Conservation (phyloP, 2,113 vertebrate genomes). For the Halcyon senegalensis region DNA sequence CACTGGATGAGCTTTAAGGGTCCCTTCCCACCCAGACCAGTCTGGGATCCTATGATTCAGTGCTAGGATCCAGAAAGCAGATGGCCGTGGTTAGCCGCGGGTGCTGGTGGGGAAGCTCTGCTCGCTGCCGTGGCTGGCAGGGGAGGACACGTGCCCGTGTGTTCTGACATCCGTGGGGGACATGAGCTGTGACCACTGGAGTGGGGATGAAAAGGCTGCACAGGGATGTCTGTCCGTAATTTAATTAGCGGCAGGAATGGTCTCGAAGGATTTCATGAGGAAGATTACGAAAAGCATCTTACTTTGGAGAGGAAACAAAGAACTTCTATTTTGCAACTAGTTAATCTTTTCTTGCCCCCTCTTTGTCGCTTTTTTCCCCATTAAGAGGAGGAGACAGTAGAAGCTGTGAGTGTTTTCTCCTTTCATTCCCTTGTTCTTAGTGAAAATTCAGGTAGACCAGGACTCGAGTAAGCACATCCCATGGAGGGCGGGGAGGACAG, state of each 20-base stretch:
- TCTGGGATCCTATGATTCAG: no score
- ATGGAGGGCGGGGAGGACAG: not conserved
- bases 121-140: accelerated
- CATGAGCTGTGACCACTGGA: not conserved
- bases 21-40: no score
- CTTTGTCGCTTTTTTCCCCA: not conserved
- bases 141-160: not conserved
- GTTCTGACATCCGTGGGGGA: not conserved
- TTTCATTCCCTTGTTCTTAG: not conserved
- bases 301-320: conserved; percentile 12
- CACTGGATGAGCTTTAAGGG: no score
- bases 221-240: not conserved
- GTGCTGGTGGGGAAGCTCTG: not conserved
- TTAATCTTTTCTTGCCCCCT: not conserved
- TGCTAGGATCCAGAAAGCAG: not conserved
- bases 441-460: not conserved
- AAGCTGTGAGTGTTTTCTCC: not conserved
- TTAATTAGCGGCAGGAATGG: not conserved
- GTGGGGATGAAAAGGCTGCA: not conserved
- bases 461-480: not conserved
- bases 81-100: not conserved
- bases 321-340: not conserved
- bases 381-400: not conserved
- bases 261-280: not conserved
- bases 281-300: not conserved